Conservation (phyloP, 2,113 vertebrate species). For the Alethe castanea region DNA sequence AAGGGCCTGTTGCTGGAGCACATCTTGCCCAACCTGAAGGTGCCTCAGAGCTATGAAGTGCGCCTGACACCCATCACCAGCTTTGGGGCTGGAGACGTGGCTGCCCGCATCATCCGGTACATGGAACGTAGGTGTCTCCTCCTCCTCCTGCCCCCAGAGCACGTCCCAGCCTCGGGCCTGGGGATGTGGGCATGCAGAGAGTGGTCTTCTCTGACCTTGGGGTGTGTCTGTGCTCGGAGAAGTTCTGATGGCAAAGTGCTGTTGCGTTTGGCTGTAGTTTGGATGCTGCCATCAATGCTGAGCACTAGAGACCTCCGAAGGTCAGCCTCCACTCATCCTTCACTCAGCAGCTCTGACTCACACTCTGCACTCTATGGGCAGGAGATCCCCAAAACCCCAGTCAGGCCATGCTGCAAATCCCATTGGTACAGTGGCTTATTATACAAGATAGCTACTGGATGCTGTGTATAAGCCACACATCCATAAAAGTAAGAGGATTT, state of each 20-base stretch:
- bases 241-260: background rate
- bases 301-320: background rate
- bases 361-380: background rate
- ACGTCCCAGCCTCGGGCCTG: background rate
- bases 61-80: constrained; percentile 89
- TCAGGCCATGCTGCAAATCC: background rate
- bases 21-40: constrained; percentile 83
- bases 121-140: constrained; percentile 88
- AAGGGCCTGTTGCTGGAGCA: constrained; percentile 88
- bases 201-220: background rate
- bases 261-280: background rate
- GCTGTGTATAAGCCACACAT: background rate
- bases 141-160: background rate
- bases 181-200: background rate
- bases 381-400: background rate
- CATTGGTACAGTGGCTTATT: background rate
- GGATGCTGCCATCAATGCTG: background rate
- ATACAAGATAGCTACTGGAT: background rate
- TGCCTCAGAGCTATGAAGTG: constrained; percentile 90
- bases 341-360: background rate
- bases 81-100: constrained; percentile 85
- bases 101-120: constrained; percentile 88
- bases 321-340: background rate
- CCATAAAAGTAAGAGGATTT: background rate
- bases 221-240: background rate